phyloP scores from a whole-genome alignment of 53 echinoderm and acorn worm genomes.

The Holothuria scabra region DNA sequence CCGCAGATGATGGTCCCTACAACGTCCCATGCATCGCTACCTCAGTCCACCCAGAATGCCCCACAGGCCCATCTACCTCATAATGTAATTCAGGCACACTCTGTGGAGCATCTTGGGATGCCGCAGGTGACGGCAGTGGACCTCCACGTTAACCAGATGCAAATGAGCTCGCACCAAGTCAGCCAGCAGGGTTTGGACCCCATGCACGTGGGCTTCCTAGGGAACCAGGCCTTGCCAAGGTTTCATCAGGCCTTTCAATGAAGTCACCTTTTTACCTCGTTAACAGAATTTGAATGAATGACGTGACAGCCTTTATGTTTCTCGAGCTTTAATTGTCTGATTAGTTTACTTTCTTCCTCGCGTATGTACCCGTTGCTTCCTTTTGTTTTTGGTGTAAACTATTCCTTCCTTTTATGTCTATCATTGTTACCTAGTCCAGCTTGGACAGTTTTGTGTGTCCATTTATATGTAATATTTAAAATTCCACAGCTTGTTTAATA shows the following conservation, averaged over 20 bases:
- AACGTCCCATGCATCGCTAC: constrained; percentile 71
- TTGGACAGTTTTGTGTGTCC: too few species aligned
- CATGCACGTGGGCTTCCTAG: constrained; percentile 69
- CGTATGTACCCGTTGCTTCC: too few species aligned
- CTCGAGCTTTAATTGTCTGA: constrained; percentile 34
- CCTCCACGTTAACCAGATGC: constrained; percentile 67
- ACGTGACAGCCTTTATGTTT: constrained; percentile 43
- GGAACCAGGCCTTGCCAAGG: constrained; percentile 85
- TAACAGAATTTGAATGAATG: constrained; percentile 21
- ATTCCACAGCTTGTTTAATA: constrained; percentile 47
- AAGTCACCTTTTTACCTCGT: constrained; percentile 48
- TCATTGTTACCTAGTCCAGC: too few species aligned
- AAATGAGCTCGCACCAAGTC: constrained; percentile 58
- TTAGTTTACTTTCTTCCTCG: too few species aligned
- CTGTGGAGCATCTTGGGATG: constrained; percentile 62
- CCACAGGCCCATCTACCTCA: constrained; percentile 83
- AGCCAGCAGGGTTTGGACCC: constrained; percentile 63
- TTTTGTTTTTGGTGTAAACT: too few species aligned
- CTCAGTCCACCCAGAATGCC: constrained; percentile 73
- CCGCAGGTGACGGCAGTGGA: constrained; percentile 61
- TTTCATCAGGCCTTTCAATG: constrained; percentile 99
- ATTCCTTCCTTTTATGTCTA: too few species aligned
- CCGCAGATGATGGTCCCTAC: constrained; percentile 66
- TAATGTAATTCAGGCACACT: constrained; percentile 59
- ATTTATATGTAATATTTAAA: background rate